A percentile compares a stretch with the other conserved stretches of the same genome.
Evolutionary conservation across 2,797 vertebrate species (phyloP).

Genomic region (Luscinia megarhynchos): DNA sequence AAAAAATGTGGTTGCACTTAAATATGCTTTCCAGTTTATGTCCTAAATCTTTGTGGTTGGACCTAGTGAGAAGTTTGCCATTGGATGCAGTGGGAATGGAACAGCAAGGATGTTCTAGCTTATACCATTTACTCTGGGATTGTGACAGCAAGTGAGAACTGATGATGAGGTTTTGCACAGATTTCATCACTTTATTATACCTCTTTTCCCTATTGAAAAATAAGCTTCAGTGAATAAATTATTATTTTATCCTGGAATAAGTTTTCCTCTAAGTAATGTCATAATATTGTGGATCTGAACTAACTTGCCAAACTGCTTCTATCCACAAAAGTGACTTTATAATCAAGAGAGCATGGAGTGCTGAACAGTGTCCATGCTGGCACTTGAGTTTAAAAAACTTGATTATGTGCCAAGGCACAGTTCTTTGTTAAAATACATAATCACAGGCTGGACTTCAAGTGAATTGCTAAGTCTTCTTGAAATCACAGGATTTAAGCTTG

Average conservation of each 20-base stretch:
- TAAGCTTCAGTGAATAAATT: neutral
- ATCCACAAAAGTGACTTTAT: neutral
- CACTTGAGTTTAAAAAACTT: neutral
- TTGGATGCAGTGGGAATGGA: neutral
- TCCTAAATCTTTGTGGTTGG: neutral
- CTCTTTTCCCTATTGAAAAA: neutral
- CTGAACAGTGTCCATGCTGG: neutral
- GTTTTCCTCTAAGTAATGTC: neutral
- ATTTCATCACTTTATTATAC: neutral
- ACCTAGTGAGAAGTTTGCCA: neutral
- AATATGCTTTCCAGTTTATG: neutral
- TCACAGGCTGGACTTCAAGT: neutral
- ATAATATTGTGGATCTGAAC: neutral
- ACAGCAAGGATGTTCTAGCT: neutral
- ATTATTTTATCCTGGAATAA: neutral
- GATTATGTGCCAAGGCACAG: neutral
- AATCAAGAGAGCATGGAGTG: neutral
- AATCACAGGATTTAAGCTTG: neutral
- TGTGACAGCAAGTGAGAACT: neutral
- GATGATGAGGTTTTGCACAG: neutral
- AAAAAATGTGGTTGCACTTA: neutral
- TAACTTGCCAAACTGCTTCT: neutral
- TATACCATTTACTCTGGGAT: neutral
- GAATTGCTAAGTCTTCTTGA: neutral
- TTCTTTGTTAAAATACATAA: neutral